A percentile compares a stretch with the other conserved stretches of the same genome.
These are phyloP conservation scores for Malthinus flaveolus DNA, from an alignment of 2,888 invertebrate genomes.

Conservation along the genomic window DNA sequence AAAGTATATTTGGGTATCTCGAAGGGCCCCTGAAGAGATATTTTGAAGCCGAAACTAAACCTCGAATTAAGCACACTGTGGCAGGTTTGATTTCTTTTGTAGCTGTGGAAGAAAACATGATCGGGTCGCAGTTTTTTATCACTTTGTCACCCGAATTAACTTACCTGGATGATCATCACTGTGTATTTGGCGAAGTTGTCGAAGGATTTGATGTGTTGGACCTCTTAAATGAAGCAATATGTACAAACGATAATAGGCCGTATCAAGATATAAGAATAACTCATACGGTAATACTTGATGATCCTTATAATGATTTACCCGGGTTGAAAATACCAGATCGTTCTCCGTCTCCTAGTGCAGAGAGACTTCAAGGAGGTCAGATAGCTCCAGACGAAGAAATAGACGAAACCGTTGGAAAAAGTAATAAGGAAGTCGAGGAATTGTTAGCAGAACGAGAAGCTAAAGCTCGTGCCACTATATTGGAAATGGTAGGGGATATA, in stretches of 20 bases:
- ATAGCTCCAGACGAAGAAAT: slow-evolving; percentile 94
- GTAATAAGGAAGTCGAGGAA: slow-evolving; percentile 83
- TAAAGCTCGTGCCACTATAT: slow-evolving; percentile 92
- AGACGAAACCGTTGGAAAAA: slow-evolving; percentile 82
- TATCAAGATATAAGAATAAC: slow-evolving; percentile 95
- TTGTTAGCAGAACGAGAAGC: slow-evolving; percentile 90
- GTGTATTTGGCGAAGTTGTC: slow-evolving; percentile 93
- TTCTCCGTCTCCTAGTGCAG: slow-evolving; percentile 88
- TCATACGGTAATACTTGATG: slow-evolving; percentile 94
- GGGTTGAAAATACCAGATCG: slow-evolving; percentile 76
- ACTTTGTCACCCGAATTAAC: slow-evolving; percentile 86
- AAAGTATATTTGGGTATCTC: slow-evolving; percentile 84
- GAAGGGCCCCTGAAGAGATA: slow-evolving; percentile 85
- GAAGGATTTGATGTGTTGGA: slow-evolving; percentile 89
- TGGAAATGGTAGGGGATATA: slow-evolving; percentile 98
- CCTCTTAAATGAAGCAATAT: slow-evolving; percentile 91
- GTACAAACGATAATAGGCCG: slow-evolving; percentile 86
- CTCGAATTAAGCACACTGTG: slow-evolving; percentile 86
- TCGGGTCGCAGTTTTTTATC: slow-evolving; percentile 94
- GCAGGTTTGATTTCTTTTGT: slow-evolving; percentile 93
- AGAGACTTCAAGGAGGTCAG: slow-evolving; percentile 79
- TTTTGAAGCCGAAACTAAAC: slow-evolving; percentile 89
- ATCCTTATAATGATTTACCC: slow-evolving; percentile 90
- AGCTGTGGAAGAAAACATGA: slow-evolving; percentile 86
- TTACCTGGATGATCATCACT: slow-evolving; percentile 88